These are phyloP conservation scores for Caenorhabditis inopinata DNA, from an alignment of 1,140 invertebrate species.

Conservation along the genomic window DNA sequence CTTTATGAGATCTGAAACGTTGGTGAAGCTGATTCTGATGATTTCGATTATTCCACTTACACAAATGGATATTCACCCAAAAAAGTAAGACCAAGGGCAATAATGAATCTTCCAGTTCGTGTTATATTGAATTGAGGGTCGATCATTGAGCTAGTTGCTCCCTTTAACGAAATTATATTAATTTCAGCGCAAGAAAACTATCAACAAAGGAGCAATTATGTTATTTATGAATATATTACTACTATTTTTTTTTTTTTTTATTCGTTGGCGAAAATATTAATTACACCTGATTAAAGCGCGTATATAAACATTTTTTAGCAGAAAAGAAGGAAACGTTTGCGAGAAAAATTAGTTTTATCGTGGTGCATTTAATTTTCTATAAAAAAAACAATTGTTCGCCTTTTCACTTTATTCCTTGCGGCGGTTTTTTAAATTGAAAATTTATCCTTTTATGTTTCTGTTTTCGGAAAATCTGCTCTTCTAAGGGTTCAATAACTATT, in stretches of 20 bases:
- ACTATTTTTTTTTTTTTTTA: too few relatives aligned
- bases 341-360: too few relatives aligned
- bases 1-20: conserved; percentile 13
- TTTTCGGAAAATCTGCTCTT: too few relatives aligned
- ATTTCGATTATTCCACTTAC: not conserved
- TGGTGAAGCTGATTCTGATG: not conserved
- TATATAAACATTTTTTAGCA: too few relatives aligned
- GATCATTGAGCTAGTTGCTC: conserved; percentile 4
- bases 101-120: not conserved
- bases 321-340: not conserved
- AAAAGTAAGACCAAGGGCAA: not conserved
- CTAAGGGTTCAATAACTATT: not conserved
- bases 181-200: too few relatives aligned
- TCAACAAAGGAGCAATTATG: too few relatives aligned
- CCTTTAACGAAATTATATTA: conserved; percentile 25
- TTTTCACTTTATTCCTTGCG: not conserved
- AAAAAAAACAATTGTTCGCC: not conserved
- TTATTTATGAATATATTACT: too few relatives aligned
- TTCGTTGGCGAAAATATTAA: too few relatives aligned
- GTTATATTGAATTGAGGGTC: conserved; percentile 36
- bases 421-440: too few relatives aligned
- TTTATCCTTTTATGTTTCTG: too few relatives aligned
- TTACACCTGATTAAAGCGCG: too few relatives aligned
- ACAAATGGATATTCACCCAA: conserved; percentile 40
- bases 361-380: too few relatives aligned